Base-by-base conservation (phyloP, 2,888 invertebrate genomes). In the Rhimphoctona megacephalus region DNA sequence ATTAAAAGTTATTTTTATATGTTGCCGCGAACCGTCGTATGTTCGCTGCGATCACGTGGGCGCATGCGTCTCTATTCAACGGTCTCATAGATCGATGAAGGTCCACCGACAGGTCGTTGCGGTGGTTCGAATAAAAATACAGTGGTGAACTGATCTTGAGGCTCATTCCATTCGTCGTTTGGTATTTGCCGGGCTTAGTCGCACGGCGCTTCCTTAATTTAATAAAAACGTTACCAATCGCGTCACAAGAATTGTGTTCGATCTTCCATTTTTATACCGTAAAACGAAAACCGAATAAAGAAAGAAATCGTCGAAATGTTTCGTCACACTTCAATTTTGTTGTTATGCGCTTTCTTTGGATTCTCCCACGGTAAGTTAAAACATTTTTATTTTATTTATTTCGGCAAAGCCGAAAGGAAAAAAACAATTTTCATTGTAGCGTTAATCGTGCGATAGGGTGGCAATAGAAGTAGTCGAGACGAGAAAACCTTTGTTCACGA, bases 401-500 rank as follows among this genome's bases (percentile, higher is more conserved):
- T 43, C 14, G 14, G 39, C 2, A 39, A 39, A 14, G 67, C 14
- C 7, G 36, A 14, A 22, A 64, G 3, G 36, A 11, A n/a, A 19
- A 19, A 46, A n/a, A 79, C 22, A 39, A 46, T 6, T 25, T 9
- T 19, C 17, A 64, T 64, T 25, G 30, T 39, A 5, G 33, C 49
- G 4, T 61, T 61, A 17, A 30, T 6, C 1, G 76, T 11, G 30
- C 5, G 43, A 17, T 0, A 46, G 30, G 33, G 67, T 22, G 73
- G 54, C 78, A 49, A 81, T 74, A 57, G 78, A 36, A 52, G n/a
- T 78, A 14, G 54, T 25, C 39, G 22, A 33, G 52, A 70, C 54
- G 76, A 61, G 9, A 30, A 49, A 67, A 69, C 79, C 85, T 86
- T 86, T 86, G 85, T 86, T 83, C 83, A 61, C 39, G 72, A 66